phyloP scores from a whole-genome alignment of 1,140 invertebrate species.

The Listronotus bonariensis region DNA sequence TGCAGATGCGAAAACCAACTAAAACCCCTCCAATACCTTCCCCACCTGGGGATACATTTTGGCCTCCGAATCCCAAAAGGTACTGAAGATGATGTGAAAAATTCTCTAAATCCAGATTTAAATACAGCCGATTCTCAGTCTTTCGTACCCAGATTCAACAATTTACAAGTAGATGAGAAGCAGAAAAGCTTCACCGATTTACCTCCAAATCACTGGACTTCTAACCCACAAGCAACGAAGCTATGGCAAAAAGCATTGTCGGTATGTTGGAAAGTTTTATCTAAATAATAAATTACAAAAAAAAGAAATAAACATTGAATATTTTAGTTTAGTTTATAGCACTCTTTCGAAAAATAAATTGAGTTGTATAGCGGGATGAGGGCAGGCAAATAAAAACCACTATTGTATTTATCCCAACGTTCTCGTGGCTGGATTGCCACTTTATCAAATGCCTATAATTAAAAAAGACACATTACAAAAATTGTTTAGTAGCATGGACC shows the following conservation, averaged over 20 bases:
- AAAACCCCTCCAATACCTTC: constrained; percentile 39
- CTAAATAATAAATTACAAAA: no score
- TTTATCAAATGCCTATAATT: no score
- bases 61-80: constrained; percentile 38
- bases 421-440: no score
- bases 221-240: constrained; percentile 59
- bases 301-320: no score
- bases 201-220: constrained; percentile 60
- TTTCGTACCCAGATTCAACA: constrained; percentile 49
- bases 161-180: constrained; percentile 39
- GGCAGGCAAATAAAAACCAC: no score
- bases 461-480: no score
- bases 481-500: no score
- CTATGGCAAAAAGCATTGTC: constrained; percentile 69
- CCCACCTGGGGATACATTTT: constrained; percentile 51
- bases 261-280: constrained; percentile 45
- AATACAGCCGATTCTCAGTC: constrained; percentile 52
- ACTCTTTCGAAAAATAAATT: no score
- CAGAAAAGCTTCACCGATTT: constrained; percentile 22
- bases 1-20: constrained; percentile 57
- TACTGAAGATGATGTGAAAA: constrained; percentile 39
- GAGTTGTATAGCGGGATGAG: no score
- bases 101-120: constrained; percentile 43
- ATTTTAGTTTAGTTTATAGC: no score
- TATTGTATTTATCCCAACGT: no score